Conservation (phyloP, 2,888 invertebrate genomes). For the Sesia apiformis region DNA sequence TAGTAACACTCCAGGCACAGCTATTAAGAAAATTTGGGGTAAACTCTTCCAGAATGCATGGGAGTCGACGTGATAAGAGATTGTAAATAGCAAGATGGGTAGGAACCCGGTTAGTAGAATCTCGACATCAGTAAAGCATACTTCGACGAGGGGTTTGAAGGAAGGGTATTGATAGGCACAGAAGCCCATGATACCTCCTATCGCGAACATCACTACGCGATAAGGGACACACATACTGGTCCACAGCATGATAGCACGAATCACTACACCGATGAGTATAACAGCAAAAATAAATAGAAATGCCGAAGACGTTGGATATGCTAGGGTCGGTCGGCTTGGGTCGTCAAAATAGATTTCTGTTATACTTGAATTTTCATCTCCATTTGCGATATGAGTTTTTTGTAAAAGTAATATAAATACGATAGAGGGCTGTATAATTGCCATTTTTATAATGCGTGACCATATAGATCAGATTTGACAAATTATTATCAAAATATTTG, state of each 20-base stretch:
- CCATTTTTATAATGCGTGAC: constrained; percentile 19
- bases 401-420: constrained; percentile 8
- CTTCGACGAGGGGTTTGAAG: constrained; percentile 41
- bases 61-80: constrained; percentile 50
- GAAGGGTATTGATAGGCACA: constrained; percentile 38
- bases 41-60: constrained; percentile 58
- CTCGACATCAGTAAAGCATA: constrained; percentile 51
- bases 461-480: constrained; percentile 13
- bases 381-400: neutral
- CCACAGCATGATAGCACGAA: constrained; percentile 47
- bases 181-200: constrained; percentile 50
- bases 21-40: constrained; percentile 50
- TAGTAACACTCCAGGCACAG: constrained; percentile 43
- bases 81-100: constrained; percentile 51
- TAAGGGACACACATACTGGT: constrained; percentile 44
- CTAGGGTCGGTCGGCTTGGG: constrained; percentile 27
- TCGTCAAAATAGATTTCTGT: constrained; percentile 18
- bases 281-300: constrained; percentile 46
- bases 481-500: no score
- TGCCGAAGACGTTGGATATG: constrained; percentile 39
- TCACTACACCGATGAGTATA: constrained; percentile 42
- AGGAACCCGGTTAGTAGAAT: constrained; percentile 37
- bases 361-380: neutral
- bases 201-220: constrained; percentile 50
- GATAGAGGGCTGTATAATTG: constrained; percentile 6